These are phyloP conservation scores for Drosophila cracens DNA, from an alignment of 2,888 invertebrate species.

Conservation along the genomic window DNA sequence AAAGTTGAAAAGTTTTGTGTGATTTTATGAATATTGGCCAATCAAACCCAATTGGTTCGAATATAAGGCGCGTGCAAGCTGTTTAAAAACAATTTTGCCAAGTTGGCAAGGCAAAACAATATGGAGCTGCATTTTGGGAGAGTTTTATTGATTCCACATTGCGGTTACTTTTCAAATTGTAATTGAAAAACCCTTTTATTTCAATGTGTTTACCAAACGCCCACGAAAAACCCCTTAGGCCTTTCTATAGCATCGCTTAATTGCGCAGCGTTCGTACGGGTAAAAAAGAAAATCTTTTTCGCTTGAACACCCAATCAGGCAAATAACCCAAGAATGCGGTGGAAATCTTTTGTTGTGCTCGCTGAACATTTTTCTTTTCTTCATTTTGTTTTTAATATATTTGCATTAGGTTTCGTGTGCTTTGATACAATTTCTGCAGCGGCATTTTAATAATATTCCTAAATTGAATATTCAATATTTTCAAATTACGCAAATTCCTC, in stretches of 20 bases:
- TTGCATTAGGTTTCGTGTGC: conserved; percentile 61
- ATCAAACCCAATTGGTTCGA: conserved; percentile 70
- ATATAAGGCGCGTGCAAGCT: conserved; percentile 60
- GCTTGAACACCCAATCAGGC: conserved; percentile 62
- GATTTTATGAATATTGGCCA: conserved; percentile 76
- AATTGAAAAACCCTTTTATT: conserved; percentile 48
- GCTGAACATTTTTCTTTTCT: conserved; percentile 23
- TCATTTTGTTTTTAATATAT: conserved; percentile 66
- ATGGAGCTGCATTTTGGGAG: conserved; percentile 40
- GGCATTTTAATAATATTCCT: conserved; percentile 58
- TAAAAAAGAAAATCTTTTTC: conserved; percentile 21
- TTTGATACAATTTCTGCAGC: conserved; percentile 41
- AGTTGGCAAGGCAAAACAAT: background rate
- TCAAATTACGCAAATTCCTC: conserved; percentile 71
- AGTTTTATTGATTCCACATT: conserved; percentile 30
- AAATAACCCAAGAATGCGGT: conserved; percentile 34
- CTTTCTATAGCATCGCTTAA: conserved; percentile 43
- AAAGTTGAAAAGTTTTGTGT: conserved; percentile 69
- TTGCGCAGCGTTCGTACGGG: conserved; percentile 41
- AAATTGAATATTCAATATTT: conserved; percentile 75
- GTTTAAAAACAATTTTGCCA: conserved; percentile 70
- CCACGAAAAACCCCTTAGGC: conserved; percentile 27
- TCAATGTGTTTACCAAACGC: conserved; percentile 45
- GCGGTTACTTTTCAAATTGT: conserved; percentile 28
- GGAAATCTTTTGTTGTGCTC: conserved; percentile 62